These are phyloP conservation scores for Zeus faber DNA, from an alignment of 2,113 vertebrate genomes.

Conservation along the genomic window DNA sequence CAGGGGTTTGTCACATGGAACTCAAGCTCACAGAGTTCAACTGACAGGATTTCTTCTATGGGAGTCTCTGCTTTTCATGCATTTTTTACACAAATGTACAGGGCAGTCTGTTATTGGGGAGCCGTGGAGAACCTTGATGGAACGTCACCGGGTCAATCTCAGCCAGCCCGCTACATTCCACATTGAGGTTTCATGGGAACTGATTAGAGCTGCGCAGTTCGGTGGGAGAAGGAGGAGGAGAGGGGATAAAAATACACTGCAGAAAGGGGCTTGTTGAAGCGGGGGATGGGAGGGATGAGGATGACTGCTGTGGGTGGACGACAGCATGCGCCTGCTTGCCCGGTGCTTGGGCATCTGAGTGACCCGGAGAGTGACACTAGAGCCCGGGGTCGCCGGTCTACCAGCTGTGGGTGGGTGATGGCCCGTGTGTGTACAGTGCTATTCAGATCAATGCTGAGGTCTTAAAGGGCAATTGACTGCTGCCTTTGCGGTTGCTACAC, in stretches of 20 bases:
- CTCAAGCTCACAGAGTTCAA: constrained; percentile 20
- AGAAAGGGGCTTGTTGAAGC: constrained; percentile 36
- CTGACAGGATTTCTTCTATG: too few relatives aligned
- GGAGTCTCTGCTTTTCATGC: too few relatives aligned
- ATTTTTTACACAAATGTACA: not conserved
- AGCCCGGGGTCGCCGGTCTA: constrained; percentile 28
- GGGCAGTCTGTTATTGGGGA: not conserved
- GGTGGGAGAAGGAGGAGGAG: constrained; percentile 41
- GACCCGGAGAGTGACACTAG: constrained; percentile 46
- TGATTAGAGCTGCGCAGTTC: constrained; percentile 49
- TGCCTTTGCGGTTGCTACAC: constrained; percentile 7
- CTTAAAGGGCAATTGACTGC: constrained; percentile 10
- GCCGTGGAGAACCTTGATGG: constrained; percentile 24
- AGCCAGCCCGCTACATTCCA: constrained; percentile 45
- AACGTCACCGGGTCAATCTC: constrained; percentile 38
- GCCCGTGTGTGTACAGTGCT: constrained; percentile 1
- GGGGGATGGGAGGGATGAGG: constrained; percentile 32
- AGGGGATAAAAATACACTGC: constrained; percentile 63
- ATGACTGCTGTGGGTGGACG: constrained; percentile 17
- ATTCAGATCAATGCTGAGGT: constrained; percentile 17
- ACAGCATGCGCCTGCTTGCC: constrained; percentile 47
- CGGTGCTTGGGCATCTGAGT: constrained; percentile 39
- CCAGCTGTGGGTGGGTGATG: constrained; percentile 12
- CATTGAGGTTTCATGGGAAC: constrained; percentile 54
- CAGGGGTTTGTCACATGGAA: constrained; percentile 20